Evolutionary conservation across 2,888 invertebrate species (phyloP).

Genomic region (Sacculina carcini): DNA sequence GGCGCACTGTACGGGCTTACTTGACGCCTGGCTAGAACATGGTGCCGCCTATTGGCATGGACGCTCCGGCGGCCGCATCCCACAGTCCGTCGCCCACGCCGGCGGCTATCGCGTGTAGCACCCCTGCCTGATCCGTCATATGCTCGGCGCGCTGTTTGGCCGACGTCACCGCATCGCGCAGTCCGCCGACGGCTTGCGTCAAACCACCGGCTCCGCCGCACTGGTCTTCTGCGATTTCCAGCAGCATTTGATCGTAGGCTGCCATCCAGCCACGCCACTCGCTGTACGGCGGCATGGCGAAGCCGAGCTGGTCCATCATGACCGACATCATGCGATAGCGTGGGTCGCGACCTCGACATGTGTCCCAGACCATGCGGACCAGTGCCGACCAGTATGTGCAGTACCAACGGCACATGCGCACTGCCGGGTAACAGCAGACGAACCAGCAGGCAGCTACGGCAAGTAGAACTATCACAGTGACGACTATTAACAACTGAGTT

Average conservation of each 20-base stretch:
- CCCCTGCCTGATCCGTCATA: not conserved
- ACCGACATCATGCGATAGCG: not conserved
- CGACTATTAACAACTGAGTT: not conserved
- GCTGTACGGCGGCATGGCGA: constrained; percentile 1
- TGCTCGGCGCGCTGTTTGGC: not conserved
- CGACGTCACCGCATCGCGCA: not conserved
- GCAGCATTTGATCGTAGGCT: not conserved
- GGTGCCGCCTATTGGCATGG: not conserved
- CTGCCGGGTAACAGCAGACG: not conserved
- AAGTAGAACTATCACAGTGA: not conserved
- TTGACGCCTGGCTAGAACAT: not conserved
- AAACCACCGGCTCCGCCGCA: not conserved
- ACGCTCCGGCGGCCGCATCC: not conserved
- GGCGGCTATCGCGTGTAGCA: not conserved
- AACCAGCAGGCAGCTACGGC: not conserved
- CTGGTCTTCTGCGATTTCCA: not conserved
- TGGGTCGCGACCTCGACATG: not conserved
- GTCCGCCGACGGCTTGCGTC: not conserved
- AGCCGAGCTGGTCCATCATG: not conserved
- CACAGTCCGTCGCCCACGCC: not conserved
- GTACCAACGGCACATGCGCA: not conserved
- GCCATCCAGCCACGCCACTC: constrained; percentile 2
- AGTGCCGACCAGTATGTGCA: constrained; percentile 1
- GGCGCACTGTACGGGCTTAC: no score
- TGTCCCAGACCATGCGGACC: not conserved